Conservation (phyloP, 2,797 vertebrate species). For the Neostethus bicornis region DNA sequence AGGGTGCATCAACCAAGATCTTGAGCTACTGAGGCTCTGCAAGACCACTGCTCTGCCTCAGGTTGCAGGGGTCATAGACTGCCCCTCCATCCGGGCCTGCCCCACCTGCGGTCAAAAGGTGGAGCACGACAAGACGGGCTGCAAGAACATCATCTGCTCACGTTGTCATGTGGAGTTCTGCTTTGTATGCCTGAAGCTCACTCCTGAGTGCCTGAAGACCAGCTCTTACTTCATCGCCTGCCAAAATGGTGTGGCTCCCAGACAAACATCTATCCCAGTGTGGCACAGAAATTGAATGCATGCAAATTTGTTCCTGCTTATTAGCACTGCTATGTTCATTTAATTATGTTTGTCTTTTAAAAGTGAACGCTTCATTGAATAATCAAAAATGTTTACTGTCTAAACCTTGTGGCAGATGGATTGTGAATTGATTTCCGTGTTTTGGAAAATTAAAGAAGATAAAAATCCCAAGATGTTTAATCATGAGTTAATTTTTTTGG, state of each 20-base stretch:
- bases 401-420: no score
- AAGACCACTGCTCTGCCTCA: background rate
- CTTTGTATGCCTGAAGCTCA: slow-evolving; percentile 80
- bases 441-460: no score
- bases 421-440: no score
- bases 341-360: no score
- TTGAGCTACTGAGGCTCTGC: slow-evolving; percentile 67
- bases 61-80: slow-evolving; percentile 34
- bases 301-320: no score
- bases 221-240: slow-evolving; percentile 65
- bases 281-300: slow-evolving; percentile 38
- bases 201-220: slow-evolving; percentile 42
- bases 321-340: no score
- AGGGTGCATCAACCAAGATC: slow-evolving; percentile 57
- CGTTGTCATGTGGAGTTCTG: slow-evolving; percentile 80
- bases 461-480: no score
- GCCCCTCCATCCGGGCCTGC: slow-evolving; percentile 77
- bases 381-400: no score
- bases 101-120: slow-evolving; percentile 76
- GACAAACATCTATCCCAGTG: slow-evolving; percentile 70
- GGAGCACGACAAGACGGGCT: slow-evolving; percentile 76
- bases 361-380: no score
- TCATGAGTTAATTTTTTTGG: no score
- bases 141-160: slow-evolving; percentile 77
- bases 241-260: slow-evolving; percentile 64